These are phyloP conservation scores for Antennarius maculatus DNA, from an alignment of 2,797 vertebrate genomes.

Conservation along the genomic window DNA sequence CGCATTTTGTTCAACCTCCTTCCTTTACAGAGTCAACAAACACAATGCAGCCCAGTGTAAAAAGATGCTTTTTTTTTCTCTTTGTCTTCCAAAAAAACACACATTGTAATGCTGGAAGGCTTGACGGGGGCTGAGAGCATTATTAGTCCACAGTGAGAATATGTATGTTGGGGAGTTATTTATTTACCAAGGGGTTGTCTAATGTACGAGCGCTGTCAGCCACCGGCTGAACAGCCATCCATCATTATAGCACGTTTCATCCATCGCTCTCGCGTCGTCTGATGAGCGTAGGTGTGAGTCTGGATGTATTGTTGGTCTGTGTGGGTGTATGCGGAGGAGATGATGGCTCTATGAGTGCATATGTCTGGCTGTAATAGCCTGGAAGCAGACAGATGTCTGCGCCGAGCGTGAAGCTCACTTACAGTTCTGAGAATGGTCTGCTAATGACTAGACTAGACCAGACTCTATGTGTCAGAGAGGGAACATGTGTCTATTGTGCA, in stretches of 20 bases:
- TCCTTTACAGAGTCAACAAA: background rate
- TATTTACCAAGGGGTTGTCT: slow-evolving; percentile 76
- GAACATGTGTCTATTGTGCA: background rate
- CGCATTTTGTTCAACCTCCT: background rate
- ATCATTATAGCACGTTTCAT: slow-evolving; percentile 72
- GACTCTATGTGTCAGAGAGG: background rate
- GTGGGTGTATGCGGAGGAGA: slow-evolving; percentile 31
- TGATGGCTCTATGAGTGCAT: slow-evolving; percentile 72
- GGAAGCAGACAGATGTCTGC: slow-evolving; percentile 39
- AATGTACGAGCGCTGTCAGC: slow-evolving; percentile 76
- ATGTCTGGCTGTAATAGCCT: slow-evolving; percentile 62
- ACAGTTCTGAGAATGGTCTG: slow-evolving; percentile 32
- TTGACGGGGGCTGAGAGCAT: slow-evolving; percentile 62
- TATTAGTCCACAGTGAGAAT: slow-evolving; percentile 40
- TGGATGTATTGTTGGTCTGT: slow-evolving; percentile 12
- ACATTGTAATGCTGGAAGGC: slow-evolving; percentile 33
- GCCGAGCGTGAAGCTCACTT: slow-evolving; percentile 13
- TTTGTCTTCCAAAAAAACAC: slow-evolving; percentile 2
- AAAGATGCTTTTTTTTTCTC: slow-evolving; percentile 6
- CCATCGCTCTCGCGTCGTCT: slow-evolving; percentile 60
- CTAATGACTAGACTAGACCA: slow-evolving; percentile 12
- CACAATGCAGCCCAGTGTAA: background rate
- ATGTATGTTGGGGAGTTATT: slow-evolving; percentile 60
- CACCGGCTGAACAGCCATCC: slow-evolving; percentile 70
- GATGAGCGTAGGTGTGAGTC: slow-evolving; percentile 32